Base-by-base conservation (phyloP, 2,888 invertebrate species). In the Apamea epomidion region DNA sequence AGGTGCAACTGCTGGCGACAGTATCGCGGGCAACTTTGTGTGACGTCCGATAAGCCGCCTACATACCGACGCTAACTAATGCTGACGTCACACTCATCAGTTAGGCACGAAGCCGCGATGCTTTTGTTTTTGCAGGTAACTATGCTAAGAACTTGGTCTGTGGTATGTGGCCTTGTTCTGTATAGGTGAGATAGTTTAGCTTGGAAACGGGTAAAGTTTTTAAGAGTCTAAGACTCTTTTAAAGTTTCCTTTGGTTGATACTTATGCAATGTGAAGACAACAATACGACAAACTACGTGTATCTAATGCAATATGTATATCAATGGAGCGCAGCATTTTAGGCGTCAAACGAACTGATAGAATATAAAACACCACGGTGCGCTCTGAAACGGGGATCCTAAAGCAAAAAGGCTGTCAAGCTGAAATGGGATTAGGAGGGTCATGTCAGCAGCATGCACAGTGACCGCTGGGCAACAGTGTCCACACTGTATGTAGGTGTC, bases 1-100 rank as follows among this genome's bases (percentile, higher is more conserved):
- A 93, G 95, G 94, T 95, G 93, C 93, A 90, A 91, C 93, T 93
- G 92, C 78, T 87, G 87, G 32, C 84, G 90, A 89, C 92, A 91
- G 89, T 90, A 91, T 89, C 90, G 86, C 87, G 69, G 70, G 71
- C 84, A 93, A 93, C 92, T 93, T 93, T 89, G 91, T 91, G 88
- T 87, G 84, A 88, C 91, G 89, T 89, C 87, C 87, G 93, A 92
- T 93, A 93, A 93, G 92, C 91, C 87, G 80, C 76, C 81, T 84
- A 80, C 84, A 88, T 84, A 82, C 81, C 85, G 67, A 69, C 87
- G 86, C 87, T 90, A 92, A 90, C 82, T 90, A 90, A 89, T 85
- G 85, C 42, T 71, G 80, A 82, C 79, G 78, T 77, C 82, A 75
- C 80, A 71, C 81, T 85, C 90, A 78, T 82, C 81, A 86, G 77